Evolutionary conservation across 2,888 invertebrate species (phyloP).

Genomic region (Protodeltote pygarga): DNA sequence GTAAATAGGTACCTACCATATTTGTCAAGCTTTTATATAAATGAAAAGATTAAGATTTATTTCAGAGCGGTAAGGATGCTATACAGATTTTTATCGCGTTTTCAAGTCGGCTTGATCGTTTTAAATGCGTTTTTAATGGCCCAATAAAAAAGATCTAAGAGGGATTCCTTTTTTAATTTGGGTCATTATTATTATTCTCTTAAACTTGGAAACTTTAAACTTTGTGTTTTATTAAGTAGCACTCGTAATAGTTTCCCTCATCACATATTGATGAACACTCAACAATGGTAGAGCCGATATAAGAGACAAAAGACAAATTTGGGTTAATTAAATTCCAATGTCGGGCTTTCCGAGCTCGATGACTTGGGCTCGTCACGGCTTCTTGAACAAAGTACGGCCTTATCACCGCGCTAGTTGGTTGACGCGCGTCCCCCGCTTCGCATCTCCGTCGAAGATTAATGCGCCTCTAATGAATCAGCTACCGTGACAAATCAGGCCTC

Average conservation of each 20-base stretch:
- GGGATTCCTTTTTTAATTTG: slow-evolving; percentile 22
- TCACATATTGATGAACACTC: slow-evolving; percentile 68
- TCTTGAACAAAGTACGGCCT: slow-evolving; percentile 77
- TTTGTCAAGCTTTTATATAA: slow-evolving; percentile 13
- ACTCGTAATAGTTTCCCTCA: slow-evolving; percentile 46
- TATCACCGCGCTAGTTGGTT: slow-evolving; percentile 71
- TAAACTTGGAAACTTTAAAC: slow-evolving; percentile 1
- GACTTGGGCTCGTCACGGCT: slow-evolving; percentile 72
- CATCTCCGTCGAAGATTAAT: slow-evolving; percentile 75
- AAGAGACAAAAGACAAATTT: slow-evolving; percentile 75
- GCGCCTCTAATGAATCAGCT: slow-evolving; percentile 80
- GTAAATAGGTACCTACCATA: slow-evolving; percentile 26
- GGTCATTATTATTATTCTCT: slow-evolving; percentile 12
- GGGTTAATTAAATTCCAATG: slow-evolving; percentile 82
- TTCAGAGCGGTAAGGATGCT: background rate
- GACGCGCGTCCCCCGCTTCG: slow-evolving; percentile 51
- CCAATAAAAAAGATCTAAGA: slow-evolving; percentile 22
- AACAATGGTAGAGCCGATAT: slow-evolving; percentile 53
- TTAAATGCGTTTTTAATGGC: slow-evolving; percentile 32
- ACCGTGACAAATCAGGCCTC: slow-evolving; percentile 79
- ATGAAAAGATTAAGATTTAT: slow-evolving; percentile 8
- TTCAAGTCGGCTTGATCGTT: slow-evolving; percentile 17
- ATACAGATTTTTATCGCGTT: slow-evolving; percentile 4
- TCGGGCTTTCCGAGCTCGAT: slow-evolving; percentile 66
- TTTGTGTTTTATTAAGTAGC: slow-evolving; percentile 5